Evolutionary conservation across 2,113 vertebrate species (phyloP), one percentile per base, ranked within the genome.

Genomic region (Sinocyclocheilus rhinocerous): DNA sequence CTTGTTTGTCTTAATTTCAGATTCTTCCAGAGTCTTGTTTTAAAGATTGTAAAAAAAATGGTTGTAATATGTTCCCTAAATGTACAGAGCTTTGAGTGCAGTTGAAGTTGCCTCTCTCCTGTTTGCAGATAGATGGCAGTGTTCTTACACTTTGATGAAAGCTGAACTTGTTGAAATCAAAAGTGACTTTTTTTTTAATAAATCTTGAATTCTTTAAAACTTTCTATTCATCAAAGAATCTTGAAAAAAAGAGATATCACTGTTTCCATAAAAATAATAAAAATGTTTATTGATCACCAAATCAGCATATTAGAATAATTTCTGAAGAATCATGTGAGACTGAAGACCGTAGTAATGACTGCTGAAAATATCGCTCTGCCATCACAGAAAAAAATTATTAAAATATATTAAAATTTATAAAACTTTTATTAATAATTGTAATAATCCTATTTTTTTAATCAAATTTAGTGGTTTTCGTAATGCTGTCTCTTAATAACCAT

Each of bases 51-150:
- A 12, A 4, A 22, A 59, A 42, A 11, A 45, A 45, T 10, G 0
- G 0, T 73, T 15, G 42, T 75, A 45, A 20, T 33, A 33, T 33
- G 29, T 33, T 33, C 29, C 29, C 29, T 33, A 33, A 3, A 33
- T 33, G 29, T 33, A 33, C 29, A 33, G 20, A 2, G 36, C 16
- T 70, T 10, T 0, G 12, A 6, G 22, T 76, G 6, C 42, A 7
- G 73, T 45, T 26, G 24, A 76, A 26, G 11, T 24, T 61, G 26
- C 2, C 29, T 15, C 24, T 61, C 76, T 16, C 52, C n/a, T 85
- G 48, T 84, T 22, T 59, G 55, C 67, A 15, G 86, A 67, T 72
- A 89, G 88, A 85, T 83, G 88, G 88, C 88, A 77, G 83, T 83
- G 50, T 22, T 55, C 7, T 26, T 76, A 65, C 33, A 12, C 55